Evolutionary conservation across 2,888 invertebrate species (phyloP), one percentile per base, ranked within the genome.

Genomic region (Endotricha flammealis): DNA sequence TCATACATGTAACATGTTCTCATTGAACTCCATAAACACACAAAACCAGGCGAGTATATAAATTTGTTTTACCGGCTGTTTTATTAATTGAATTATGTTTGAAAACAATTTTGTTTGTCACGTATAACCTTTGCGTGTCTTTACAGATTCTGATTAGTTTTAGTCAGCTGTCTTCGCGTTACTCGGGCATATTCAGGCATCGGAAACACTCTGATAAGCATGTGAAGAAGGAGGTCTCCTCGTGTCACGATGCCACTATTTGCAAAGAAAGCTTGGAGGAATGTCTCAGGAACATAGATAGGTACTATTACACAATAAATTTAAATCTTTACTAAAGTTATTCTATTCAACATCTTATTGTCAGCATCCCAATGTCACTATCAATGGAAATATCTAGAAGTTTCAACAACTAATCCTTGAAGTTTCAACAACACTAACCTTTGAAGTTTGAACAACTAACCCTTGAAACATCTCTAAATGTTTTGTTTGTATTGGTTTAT

Each of bases 1-100:
- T 75, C 67, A 68, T 83, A 69, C 78, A 87, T 86, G 87, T 85
- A 87, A 83, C 80, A 87, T 87, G 87, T 86, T 87, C 74, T 87
- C 87, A 82, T 58, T 87, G 82, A 86, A 87, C 68, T 85, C 87
- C 61, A 45, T 87, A 61, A 87, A 87, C 60, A 85, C 75, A 57
- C 87, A 86, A 77, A 87, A 86, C 59, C 87, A 87, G 85, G 87
- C 81, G 65, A 69, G 50, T 40, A 27, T 25, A 14, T 16, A n/a
- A 27, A 23, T 29, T 16, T 17, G 33, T 22, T 36, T 14, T 34
- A 3, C 10, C 17, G 27, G 36, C 25, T 38, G 10, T 11, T 12
- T 27, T 6, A 12, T 1, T 6, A 11, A 1, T 2, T 8, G 23
- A 31, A 5, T n/a, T n/a, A n/a, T n/a, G 33, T 17, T 32, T 42